Percentiles rank a stretch among this genome's conserved stretches.
Conservation (phyloP, 2,113 vertebrate species). For the Tenebrosternarchus preto region DNA sequence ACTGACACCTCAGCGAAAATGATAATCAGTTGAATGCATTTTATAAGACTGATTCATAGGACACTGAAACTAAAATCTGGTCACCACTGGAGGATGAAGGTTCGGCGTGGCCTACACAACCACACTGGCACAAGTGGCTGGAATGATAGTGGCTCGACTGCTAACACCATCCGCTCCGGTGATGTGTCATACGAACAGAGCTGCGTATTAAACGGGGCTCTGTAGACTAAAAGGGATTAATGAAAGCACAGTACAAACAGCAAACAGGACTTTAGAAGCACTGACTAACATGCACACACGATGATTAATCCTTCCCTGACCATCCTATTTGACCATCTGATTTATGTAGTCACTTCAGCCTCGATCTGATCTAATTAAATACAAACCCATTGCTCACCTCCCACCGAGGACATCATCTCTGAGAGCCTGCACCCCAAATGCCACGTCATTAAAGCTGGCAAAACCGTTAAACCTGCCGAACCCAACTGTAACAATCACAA, state of each 20-base stretch:
- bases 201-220: not conserved
- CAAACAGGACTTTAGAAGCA: slow-evolving; percentile 7
- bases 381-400: slow-evolving; percentile 52
- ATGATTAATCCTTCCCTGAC: slow-evolving; percentile 52
- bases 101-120: slow-evolving; percentile 6
- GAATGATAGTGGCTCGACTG: slow-evolving; percentile 19
- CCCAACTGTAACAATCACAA: slow-evolving; percentile 33
- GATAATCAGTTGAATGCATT: slow-evolving; percentile 19
- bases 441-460: slow-evolving; percentile 43
- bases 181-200: not conserved
- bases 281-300: slow-evolving; percentile 32
- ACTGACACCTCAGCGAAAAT: not conserved
- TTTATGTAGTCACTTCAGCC: slow-evolving; percentile 56
- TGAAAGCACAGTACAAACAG: not conserved
- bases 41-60: slow-evolving; percentile 6
- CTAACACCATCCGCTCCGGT: slow-evolving; percentile 5
- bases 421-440: slow-evolving; percentile 30
- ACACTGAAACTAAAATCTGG: not conserved
- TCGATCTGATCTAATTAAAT: slow-evolving; percentile 60
- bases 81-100: not conserved
- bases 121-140: slow-evolving; percentile 28
- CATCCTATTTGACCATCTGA: slow-evolving; percentile 56
- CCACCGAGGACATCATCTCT: slow-evolving; percentile 45
- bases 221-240: not conserved
- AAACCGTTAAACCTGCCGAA: slow-evolving; percentile 40